Evolutionary conservation across 2,113 vertebrate genomes (phyloP).

Genomic region (Oreochromis spilurus): DNA sequence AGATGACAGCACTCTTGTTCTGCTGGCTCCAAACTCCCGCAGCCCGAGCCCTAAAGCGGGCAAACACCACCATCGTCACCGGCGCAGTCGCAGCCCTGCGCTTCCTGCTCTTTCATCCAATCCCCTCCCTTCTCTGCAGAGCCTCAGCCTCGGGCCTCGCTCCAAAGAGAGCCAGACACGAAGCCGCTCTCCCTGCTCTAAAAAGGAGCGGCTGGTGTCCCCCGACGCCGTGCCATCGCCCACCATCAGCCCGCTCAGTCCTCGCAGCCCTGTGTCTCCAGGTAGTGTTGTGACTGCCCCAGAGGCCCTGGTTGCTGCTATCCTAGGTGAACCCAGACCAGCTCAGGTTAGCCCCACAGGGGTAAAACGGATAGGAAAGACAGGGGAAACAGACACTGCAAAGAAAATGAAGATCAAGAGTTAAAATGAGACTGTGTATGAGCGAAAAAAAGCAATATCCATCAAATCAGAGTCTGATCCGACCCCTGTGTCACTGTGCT

Average conservation of each 20-base stretch:
- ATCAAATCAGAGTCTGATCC: not conserved
- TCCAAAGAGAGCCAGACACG: constrained; percentile 76
- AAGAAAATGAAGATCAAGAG: constrained; percentile 2
- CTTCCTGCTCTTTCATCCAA: constrained; percentile 76
- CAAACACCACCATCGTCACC: constrained; percentile 74
- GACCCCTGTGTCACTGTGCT: constrained; percentile 38
- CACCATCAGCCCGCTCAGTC: constrained; percentile 61
- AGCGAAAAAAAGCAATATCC: not conserved
- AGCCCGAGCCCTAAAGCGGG: constrained; percentile 89
- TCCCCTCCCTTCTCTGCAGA: constrained; percentile 83
- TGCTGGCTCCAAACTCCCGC: constrained; percentile 85
- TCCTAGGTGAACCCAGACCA: constrained; percentile 67
- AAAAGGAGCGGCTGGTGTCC: constrained; percentile 72
- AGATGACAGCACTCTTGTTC: constrained; percentile 91
- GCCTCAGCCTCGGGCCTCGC: constrained; percentile 81
- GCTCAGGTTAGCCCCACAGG: constrained; percentile 54
- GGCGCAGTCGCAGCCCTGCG: constrained; percentile 81
- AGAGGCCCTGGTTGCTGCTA: constrained; percentile 72
- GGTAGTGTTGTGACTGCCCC: constrained; percentile 55
- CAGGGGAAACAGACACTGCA: constrained; percentile 23
- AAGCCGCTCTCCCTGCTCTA: constrained; percentile 80
- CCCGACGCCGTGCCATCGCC: constrained; percentile 36
- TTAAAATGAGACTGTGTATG: not conserved
- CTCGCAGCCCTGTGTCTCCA: constrained; percentile 55
- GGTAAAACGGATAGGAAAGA: constrained; percentile 35